These are phyloP conservation scores for Lithosia quadra DNA, from an alignment of 2,888 invertebrate genomes.

Conservation along the genomic window DNA sequence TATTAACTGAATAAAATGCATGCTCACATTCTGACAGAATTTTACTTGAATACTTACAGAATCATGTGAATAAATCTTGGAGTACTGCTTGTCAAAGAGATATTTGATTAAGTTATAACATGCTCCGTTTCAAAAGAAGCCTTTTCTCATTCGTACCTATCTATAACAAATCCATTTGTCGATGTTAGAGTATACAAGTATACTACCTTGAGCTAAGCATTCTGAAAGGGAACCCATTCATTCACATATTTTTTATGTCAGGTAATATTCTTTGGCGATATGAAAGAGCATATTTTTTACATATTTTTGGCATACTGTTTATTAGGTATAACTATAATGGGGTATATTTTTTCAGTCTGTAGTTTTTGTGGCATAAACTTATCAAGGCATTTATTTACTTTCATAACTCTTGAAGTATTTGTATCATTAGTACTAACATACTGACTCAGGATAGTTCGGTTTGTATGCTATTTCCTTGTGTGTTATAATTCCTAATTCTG, in stretches of 20 bases:
- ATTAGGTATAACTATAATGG: too few relatives aligned
- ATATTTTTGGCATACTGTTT: too few relatives aligned
- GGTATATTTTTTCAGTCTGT: too few relatives aligned
- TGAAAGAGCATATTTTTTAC: too few relatives aligned
- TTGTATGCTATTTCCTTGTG: too few relatives aligned
- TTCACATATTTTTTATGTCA: not conserved
- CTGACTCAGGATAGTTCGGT: too few relatives aligned
- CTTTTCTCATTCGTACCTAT: constrained; percentile 49
- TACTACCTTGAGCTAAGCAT: constrained; percentile 23
- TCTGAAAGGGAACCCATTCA: constrained; percentile 19
- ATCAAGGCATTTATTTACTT: too few relatives aligned
- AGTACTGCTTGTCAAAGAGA: not conserved
- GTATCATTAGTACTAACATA: too few relatives aligned
- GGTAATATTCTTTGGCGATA: not conserved
- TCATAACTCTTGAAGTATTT: too few relatives aligned
- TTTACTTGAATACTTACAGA: not conserved
- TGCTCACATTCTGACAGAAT: not conserved
- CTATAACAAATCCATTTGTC: constrained; percentile 46
- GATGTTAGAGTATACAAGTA: constrained; percentile 36
- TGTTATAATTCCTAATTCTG: too few relatives aligned
- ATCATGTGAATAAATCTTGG: not conserved
- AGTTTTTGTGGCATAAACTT: too few relatives aligned
- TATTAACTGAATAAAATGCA: not conserved
- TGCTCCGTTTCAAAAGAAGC: constrained; percentile 33
- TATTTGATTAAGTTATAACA: constrained; percentile 2